These are phyloP conservation scores for Podocnemis expansa DNA, from an alignment of 2,113 vertebrate genomes.

Conservation along the genomic window DNA sequence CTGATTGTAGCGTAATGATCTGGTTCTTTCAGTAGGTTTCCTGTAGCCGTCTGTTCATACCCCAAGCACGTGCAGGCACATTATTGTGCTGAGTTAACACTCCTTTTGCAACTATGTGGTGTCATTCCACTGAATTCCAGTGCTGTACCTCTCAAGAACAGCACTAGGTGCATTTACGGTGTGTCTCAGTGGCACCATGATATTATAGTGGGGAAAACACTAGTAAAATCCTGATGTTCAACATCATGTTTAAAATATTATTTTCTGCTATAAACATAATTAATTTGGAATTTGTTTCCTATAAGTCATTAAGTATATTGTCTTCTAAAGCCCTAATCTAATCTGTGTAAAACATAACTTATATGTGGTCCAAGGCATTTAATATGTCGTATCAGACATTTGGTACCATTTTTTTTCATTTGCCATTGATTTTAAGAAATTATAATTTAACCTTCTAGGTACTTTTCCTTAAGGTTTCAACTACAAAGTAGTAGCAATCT, in stretches of 20 bases:
- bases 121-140: not conserved
- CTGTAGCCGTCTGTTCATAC: not conserved
- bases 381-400: not conserved
- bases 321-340: accelerated
- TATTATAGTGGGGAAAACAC: not conserved
- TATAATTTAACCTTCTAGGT: not conserved
- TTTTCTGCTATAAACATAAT: not conserved
- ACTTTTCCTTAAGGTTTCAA: not conserved
- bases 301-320: conserved; percentile 21
- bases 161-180: not conserved
- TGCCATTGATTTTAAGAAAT: not conserved
- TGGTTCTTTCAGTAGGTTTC: not conserved
- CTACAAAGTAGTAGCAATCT: not conserved
- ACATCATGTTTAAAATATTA: not conserved
- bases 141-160: not conserved
- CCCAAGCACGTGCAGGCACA: not conserved
- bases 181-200: not conserved
- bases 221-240: not conserved
- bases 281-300: conserved; percentile 31
- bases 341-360: not conserved
- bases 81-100: too few species aligned
- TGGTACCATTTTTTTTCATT: not conserved
- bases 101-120: not conserved
- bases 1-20: accelerated
- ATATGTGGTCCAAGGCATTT: not conserved